These are phyloP conservation scores for Drosophila subobscura DNA, from an alignment of 1,140 invertebrate genomes.

Conservation along the genomic window DNA sequence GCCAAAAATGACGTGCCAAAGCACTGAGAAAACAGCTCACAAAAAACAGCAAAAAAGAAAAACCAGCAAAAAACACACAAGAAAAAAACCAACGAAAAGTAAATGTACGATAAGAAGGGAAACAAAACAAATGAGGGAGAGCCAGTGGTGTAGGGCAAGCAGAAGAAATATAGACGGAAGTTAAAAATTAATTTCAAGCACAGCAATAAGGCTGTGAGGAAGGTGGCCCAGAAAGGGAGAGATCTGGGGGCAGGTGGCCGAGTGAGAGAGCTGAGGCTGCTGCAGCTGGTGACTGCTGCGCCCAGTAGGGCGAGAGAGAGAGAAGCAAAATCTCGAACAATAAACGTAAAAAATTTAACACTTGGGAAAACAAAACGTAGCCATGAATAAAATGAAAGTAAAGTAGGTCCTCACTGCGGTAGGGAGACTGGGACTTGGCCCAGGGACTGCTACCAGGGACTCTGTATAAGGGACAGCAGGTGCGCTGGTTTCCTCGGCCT, in stretches of 20 bases:
- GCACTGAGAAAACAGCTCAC: neutral
- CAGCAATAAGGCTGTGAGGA: slow-evolving; percentile 18
- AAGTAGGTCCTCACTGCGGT: slow-evolving; percentile 45
- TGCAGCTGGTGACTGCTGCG: slow-evolving; percentile 62
- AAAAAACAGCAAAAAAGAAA: slow-evolving; percentile 2
- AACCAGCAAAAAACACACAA: neutral
- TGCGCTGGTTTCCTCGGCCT: slow-evolving; percentile 45
- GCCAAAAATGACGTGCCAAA: slow-evolving; percentile 49
- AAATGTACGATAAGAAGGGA: slow-evolving; percentile 41
- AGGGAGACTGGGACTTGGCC: no score
- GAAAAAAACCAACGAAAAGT: slow-evolving; percentile 26
- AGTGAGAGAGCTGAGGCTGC: slow-evolving; percentile 22
- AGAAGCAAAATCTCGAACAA: slow-evolving; percentile 69
- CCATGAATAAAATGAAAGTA: slow-evolving; percentile 69
- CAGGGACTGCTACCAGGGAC: no score
- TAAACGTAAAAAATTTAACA: slow-evolving; percentile 78
- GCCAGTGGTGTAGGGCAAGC: slow-evolving; percentile 13
- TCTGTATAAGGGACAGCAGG: slow-evolving; percentile 37
- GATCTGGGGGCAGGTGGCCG: no score
- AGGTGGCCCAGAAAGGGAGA: slow-evolving; percentile 1
- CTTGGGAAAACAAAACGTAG: slow-evolving; percentile 64
- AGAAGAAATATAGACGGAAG: slow-evolving; percentile 73
- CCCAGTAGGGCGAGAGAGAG: neutral
- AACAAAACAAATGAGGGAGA: slow-evolving; percentile 26
- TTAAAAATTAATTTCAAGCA: slow-evolving; percentile 80